Evolutionary conservation across 1,140 invertebrate species (phyloP).

Genomic region (Drosophila ercepeae): DNA sequence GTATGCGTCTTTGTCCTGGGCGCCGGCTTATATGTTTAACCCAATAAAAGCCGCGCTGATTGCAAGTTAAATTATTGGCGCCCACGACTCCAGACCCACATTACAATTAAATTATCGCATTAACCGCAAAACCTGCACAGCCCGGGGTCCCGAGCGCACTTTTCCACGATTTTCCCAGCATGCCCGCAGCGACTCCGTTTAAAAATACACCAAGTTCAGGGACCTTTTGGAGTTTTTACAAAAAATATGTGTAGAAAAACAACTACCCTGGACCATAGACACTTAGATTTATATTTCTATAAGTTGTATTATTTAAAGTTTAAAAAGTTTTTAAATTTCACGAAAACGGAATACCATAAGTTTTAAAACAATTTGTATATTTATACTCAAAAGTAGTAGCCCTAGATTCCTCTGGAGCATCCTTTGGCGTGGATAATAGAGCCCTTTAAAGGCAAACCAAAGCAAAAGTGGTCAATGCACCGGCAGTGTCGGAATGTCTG

Average conservation of each 20-base stretch:
- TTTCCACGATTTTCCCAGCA: conserved; percentile 25
- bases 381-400: too few species aligned
- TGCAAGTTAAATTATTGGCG: conserved; percentile 79
- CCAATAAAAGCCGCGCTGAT: conserved; percentile 79
- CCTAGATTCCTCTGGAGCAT: not conserved
- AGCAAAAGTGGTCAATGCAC: conserved; percentile 54
- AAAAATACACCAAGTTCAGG: conserved; percentile 24
- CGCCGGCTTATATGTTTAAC: conserved; percentile 66
- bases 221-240: not conserved
- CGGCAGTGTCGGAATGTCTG: conserved; percentile 20
- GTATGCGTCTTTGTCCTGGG: conserved; percentile 36
- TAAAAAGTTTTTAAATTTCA: too few species aligned
- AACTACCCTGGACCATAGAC: not conserved
- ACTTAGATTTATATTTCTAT: too few species aligned
- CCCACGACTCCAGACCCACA: conserved; percentile 64
- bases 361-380: too few species aligned
- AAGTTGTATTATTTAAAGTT: too few species aligned
- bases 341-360: too few species aligned
- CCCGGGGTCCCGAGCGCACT: conserved; percentile 12
- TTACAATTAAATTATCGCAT: conserved; percentile 82
- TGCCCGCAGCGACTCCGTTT: conserved; percentile 39
- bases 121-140: conserved; percentile 68
- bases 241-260: too few species aligned
- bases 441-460: conserved; percentile 33
- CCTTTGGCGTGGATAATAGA: conserved; percentile 4